Evolutionary conservation across 2,113 vertebrate species (phyloP), one percentile per base, ranked within the genome.

Genomic region (Suricata suricatta): DNA sequence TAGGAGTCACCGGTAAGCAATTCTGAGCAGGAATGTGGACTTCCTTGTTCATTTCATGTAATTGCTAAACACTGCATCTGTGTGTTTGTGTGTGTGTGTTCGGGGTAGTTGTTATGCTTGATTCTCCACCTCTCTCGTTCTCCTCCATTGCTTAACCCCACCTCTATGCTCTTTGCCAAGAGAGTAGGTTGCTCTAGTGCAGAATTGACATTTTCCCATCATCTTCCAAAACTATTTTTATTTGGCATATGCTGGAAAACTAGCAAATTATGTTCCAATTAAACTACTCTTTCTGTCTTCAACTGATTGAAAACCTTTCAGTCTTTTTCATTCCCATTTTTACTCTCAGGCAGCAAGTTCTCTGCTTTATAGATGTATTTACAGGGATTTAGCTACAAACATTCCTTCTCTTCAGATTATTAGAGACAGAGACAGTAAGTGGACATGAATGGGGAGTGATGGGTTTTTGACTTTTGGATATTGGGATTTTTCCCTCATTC

Each of bases 191-290:
- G 69, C 74, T 29, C 41, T 77, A 44, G n/a, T 17, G 27, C 19
- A 60, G 29, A 81, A 31, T 0, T 66, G 72, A 92, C 21, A 89
- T 74, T 71, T 94, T 96, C 38, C 38, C 57, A 38, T 33, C 27
- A 27, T 79, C 29, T 54, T 77, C 72, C 33, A 68, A 83, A 93
- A 64, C 57, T 27, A 17, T 79, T 95, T 95, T 74, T 63, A 2
- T 79, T 90, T 83, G 90, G 60, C 86, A 15, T 13, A 68, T n/a
- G 29, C 52, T 93, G 44, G 21, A 60, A 74, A 95, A 96, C 23
- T 31, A 44, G 66, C 35, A 88, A 72, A 57, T 54, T 96, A 9
- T 35, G 66, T 77, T 83, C 15, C 57, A 69, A 35, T 93, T 88
- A 91, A 81, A 47, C 33, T 68, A 54, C 3, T 47, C n/a, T 90